Evolutionary conservation across 1,140 invertebrate genomes (phyloP).

Genomic region (Pseudomyrmex pallidus): DNA sequence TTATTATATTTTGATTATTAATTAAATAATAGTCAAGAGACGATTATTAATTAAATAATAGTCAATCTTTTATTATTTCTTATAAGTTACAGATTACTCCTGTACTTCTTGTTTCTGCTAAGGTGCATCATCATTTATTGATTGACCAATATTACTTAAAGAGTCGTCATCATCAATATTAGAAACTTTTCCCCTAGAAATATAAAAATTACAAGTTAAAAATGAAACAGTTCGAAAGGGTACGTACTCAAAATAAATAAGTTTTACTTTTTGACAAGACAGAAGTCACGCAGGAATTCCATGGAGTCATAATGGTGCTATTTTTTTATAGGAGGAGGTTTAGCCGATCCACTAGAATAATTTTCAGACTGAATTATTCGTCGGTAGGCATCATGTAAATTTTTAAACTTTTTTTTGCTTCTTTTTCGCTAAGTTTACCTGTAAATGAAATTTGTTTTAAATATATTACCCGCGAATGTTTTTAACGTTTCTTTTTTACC

Average conservation of each 20-base stretch:
- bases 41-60: no score
- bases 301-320: no score
- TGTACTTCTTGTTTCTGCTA: background rate
- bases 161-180: background rate
- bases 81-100: background rate
- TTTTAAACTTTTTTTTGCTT: constrained; percentile 32
- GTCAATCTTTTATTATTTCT: background rate
- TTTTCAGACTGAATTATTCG: background rate
- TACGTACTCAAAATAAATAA: no score
- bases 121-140: constrained; percentile 5
- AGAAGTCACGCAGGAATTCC: no score
- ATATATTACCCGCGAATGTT: background rate
- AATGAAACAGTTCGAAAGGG: no score
- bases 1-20: no score
- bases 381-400: constrained; percentile 13
- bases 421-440: constrained; percentile 4
- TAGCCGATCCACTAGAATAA: no score
- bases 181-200: no score
- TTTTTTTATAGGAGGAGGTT: no score
- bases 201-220: no score
- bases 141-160: background rate
- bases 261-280: no score
- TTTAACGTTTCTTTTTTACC: constrained; percentile 1
- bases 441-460: background rate
- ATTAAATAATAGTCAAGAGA: no score